These are phyloP conservation scores for Remorina albescens DNA, from an alignment of 2,797 vertebrate species.

Conservation along the genomic window DNA sequence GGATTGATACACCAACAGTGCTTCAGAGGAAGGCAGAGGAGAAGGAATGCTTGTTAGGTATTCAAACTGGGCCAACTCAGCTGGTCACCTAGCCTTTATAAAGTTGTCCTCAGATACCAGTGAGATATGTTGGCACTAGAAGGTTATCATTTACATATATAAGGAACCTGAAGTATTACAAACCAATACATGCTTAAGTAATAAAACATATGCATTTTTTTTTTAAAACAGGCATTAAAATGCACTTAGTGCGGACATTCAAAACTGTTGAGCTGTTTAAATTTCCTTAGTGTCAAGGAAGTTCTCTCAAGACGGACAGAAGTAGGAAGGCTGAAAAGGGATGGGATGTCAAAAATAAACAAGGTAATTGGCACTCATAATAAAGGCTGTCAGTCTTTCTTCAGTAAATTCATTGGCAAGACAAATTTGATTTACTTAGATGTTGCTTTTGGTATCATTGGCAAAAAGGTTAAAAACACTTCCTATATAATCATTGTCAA, in stretches of 20 bases:
- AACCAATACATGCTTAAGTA: slow-evolving; percentile 86
- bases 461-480: slow-evolving; percentile 77
- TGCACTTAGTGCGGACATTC: slow-evolving; percentile 88
- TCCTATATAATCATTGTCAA: slow-evolving; percentile 77
- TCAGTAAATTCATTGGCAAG: slow-evolving; percentile 58
- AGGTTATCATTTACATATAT: slow-evolving; percentile 83
- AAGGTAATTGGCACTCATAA: slow-evolving; percentile 77
- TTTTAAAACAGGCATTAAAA: slow-evolving; percentile 85
- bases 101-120: slow-evolving; percentile 80
- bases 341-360: slow-evolving; percentile 61
- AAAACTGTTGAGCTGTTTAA: slow-evolving; percentile 82
- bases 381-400: slow-evolving; percentile 77
- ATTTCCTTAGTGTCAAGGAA: slow-evolving; percentile 76
- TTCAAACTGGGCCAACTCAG: slow-evolving; percentile 75
- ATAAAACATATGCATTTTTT: slow-evolving; percentile 81
- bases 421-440: slow-evolving; percentile 60
- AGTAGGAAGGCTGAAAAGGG: slow-evolving; percentile 64
- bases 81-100: slow-evolving; percentile 75
- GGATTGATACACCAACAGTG: slow-evolving; percentile 20
- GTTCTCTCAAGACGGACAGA: slow-evolving; percentile 74
- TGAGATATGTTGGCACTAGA: slow-evolving; percentile 83
- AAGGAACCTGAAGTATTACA: slow-evolving; percentile 86
- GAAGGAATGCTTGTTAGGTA: slow-evolving; percentile 55
- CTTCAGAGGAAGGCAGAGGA: slow-evolving; percentile 50
- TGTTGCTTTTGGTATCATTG: slow-evolving; percentile 80